Evolutionary conservation across 2,888 invertebrate genomes (phyloP), one percentile per base, ranked within the genome.

Genomic region (Beris chalybata): DNA sequence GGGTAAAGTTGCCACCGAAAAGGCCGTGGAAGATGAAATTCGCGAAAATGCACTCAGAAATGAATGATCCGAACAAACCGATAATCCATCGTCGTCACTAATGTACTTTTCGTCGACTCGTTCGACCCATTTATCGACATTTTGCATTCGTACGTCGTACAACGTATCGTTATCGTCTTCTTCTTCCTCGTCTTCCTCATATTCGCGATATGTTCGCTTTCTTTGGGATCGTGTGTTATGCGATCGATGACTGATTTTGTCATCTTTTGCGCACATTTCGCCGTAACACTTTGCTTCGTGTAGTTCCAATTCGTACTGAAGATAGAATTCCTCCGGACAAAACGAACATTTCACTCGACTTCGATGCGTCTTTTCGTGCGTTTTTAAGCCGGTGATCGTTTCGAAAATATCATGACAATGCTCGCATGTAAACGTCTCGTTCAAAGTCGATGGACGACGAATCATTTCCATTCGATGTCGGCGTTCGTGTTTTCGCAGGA

Each of bases 271-370:
- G 5, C 32, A n/a, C 1, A 38, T 29, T 22, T 56, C 50, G 1
- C 69, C 70, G 13, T 31, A 52, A 48, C 70, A 70, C 15, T 55
- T 38, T 0, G 70, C 69, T 56, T 68, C 58, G 31, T 70, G 70
- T 29, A 65, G 57, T 11, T 70, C 67, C 9, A 63, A 38, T 38
- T 67, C 65, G 12, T 31, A 2, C 7, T 12, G 55, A 2, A 65
- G 15, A 11, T 12, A 55, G 55, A 69, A 69, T 55, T 63, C 55
- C 4, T 53, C 59, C 30, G 50, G 9, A 47, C 69, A 69, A 63
- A 64, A 61, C 12, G 11, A 1, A 32, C 69, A 69, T 29, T 64
- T 64, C n/a, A 44, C 13, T 1, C 32, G 13, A 48, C 32, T 57
- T 15, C 52, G 38, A 58, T 68, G 68, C 5, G 31, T 38, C 22